phyloP scores from a whole-genome alignment of 2,113 vertebrate species.

The Trachemys scripta region DNA sequence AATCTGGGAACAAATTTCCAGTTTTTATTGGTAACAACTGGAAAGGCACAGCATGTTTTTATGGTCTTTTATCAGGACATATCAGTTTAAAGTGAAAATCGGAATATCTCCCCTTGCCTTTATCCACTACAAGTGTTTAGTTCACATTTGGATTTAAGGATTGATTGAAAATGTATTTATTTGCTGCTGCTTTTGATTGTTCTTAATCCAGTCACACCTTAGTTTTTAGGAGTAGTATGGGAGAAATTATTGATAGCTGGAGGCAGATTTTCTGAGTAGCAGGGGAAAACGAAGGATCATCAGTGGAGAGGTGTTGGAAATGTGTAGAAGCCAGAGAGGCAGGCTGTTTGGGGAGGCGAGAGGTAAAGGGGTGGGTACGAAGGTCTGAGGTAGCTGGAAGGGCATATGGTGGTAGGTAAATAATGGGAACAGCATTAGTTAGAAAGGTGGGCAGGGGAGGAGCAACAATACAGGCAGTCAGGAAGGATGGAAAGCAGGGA shows the following conservation, averaged over 20 bases:
- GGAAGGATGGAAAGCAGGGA: rapidly evolving
- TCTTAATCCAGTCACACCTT: not conserved
- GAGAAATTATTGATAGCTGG: not conserved
- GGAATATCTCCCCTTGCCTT: not conserved
- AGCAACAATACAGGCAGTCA: not conserved
- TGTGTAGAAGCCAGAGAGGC: not conserved
- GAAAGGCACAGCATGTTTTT: not conserved
- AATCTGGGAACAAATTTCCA: not conserved
- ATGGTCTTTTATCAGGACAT: not conserved
- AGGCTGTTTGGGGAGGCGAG: no score
- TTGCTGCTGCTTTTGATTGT: not conserved
- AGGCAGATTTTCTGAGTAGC: not conserved
- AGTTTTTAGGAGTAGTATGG: not conserved
- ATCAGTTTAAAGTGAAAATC: not conserved
- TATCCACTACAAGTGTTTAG: not conserved
- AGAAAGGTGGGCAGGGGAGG: rapidly evolving
- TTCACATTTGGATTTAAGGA: not conserved
- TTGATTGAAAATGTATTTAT: not conserved
- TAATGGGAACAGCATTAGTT: rapidly evolving
- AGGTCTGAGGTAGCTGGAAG: not conserved
- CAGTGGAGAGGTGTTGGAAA: not conserved
- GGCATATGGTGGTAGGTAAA: not conserved
- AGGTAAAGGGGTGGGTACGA: rapidly evolving
- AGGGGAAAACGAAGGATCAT: not conserved
- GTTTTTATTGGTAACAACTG: not conserved